These are phyloP conservation scores for Cordilura impudica DNA, from an alignment of 2,888 invertebrate genomes.

Conservation along the genomic window DNA sequence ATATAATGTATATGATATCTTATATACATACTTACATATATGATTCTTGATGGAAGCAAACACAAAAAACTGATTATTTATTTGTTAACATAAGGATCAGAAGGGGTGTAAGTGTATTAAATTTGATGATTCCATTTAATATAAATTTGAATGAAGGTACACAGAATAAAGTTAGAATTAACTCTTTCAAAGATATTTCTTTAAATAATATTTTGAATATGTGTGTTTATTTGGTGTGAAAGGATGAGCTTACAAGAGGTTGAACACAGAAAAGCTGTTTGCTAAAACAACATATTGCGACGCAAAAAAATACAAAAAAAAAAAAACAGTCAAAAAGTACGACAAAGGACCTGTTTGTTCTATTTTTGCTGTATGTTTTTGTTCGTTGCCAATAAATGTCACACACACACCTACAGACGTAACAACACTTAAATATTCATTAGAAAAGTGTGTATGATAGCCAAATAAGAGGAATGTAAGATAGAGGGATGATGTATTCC, in stretches of 20 bases:
- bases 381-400: constrained; percentile 13
- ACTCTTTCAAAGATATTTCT: neutral
- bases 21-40: too few species aligned
- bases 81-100: too few species aligned
- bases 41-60: too few species aligned
- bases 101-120: too few species aligned
- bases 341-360: constrained; percentile 47
- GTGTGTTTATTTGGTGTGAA: neutral
- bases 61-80: too few species aligned
- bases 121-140: too few species aligned
- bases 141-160: too few species aligned
- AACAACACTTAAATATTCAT: constrained; percentile 12
- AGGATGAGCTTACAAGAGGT: constrained; percentile 5
- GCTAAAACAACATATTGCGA: constrained; percentile 44
- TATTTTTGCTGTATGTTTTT: constrained; percentile 25
- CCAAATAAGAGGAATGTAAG: neutral
- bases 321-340: neutral
- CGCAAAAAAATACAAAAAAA: constrained; percentile 14
- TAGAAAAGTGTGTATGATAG: constrained; percentile 8
- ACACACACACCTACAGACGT: neutral
- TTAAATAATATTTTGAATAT: neutral
- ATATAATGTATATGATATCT: too few species aligned
- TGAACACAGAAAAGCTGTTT: constrained; percentile 30
- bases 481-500: constrained; percentile 19
- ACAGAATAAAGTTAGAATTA: too few species aligned